Conservation (phyloP, 2,113 vertebrate genomes). For the Varanus salvator region DNA sequence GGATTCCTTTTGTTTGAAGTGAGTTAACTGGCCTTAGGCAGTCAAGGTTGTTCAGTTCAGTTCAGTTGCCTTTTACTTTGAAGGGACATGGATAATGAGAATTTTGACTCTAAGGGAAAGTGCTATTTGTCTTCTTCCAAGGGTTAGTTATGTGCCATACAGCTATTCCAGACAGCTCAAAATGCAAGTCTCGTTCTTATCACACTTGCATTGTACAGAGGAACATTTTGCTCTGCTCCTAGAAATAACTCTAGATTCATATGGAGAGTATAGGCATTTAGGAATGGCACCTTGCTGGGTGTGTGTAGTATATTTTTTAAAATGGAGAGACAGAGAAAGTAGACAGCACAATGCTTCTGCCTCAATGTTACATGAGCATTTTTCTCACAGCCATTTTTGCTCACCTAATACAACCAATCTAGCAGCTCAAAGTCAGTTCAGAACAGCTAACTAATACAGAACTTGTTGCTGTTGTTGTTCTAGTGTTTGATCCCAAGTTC, state of each 20-base stretch:
- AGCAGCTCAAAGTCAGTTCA: not conserved
- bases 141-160: not conserved
- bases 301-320: not conserved
- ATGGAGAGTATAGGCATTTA: not conserved
- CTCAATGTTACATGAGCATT: not conserved
- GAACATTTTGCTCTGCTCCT: not conserved
- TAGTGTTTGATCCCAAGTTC: constrained; percentile 92
- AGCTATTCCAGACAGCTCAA: not conserved
- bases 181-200: not conserved
- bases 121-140: not conserved
- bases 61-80: not conserved
- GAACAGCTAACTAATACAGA: not conserved
- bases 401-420: not conserved
- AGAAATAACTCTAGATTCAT: not conserved
- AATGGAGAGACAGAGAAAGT: not conserved
- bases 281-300: not conserved
- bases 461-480: constrained; percentile 25
- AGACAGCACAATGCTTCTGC: not conserved
- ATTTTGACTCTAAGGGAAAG: not conserved
- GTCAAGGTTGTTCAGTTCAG: not conserved
- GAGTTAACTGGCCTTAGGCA: not conserved
- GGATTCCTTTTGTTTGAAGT: not conserved
- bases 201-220: too few species aligned
- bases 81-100: not conserved
- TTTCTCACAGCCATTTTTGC: not conserved